Conservation (phyloP, 2,797 vertebrate species). For the Spizella passerina region DNA sequence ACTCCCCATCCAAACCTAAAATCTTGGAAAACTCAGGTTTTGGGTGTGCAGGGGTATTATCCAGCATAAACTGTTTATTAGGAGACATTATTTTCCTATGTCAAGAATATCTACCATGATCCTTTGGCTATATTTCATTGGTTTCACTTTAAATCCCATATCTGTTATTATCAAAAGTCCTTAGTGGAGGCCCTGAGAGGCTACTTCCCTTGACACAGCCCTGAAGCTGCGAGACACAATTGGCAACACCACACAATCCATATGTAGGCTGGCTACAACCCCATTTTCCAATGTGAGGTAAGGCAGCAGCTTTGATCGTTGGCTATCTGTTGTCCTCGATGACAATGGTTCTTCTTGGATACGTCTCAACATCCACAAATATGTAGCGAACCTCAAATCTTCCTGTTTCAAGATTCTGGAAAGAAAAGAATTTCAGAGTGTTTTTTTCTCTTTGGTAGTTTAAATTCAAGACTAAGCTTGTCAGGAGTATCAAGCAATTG, state of each 20-base stretch:
- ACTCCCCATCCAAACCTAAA: not conserved
- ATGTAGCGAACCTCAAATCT: slow-evolving; percentile 90
- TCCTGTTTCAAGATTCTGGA: slow-evolving; percentile 87
- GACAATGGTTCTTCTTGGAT: slow-evolving; percentile 88
- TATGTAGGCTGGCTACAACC: not conserved
- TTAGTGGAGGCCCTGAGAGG: not conserved
- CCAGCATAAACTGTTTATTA: not conserved
- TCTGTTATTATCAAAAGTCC: not conserved
- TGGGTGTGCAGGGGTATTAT: not conserved
- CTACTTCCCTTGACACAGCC: not conserved
- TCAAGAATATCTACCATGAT: not conserved
- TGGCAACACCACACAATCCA: not conserved
- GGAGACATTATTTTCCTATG: not conserved
- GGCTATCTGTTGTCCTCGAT: slow-evolving; percentile 90
- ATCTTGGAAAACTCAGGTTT: not conserved
- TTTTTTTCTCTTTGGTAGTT: not conserved
- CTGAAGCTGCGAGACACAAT: not conserved
- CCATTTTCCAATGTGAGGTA: not conserved
- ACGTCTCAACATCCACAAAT: slow-evolving; percentile 89
- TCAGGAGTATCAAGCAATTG: not conserved
- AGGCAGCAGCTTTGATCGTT: not conserved
- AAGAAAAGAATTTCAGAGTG: not conserved
- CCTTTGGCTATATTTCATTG: not conserved
- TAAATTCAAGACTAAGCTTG: not conserved
- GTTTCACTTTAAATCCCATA: not conserved